Percentiles rank a stretch among this genome's conserved stretches.
Evolutionary conservation across 2,113 vertebrate species (phyloP).

Genomic region (Cyanocitta stelleri): DNA sequence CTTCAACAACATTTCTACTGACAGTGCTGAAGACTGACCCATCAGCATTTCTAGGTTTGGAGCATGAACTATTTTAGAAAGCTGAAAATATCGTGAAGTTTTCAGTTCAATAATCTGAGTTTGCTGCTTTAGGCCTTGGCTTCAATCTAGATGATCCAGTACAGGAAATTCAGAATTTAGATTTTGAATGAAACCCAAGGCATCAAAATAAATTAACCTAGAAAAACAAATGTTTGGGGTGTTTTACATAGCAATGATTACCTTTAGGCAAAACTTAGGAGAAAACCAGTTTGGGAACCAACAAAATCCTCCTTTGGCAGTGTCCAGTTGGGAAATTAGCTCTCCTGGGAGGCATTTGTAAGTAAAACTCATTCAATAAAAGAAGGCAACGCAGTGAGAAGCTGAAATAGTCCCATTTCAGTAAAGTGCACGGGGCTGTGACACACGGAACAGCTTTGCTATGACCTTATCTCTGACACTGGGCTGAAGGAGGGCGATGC

Average conservation of each 20-base stretch:
- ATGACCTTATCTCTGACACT: slow-evolving; percentile 66
- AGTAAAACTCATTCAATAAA: neutral
- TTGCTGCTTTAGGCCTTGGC: neutral
- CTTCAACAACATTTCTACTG: neutral
- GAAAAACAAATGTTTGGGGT: neutral
- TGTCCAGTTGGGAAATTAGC: neutral
- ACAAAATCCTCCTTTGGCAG: slow-evolving; percentile 1
- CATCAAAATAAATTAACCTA: neutral
- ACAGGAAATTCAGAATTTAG: neutral
- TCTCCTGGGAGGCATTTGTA: neutral
- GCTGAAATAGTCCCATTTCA: slow-evolving; percentile 39
- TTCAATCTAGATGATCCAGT: neutral
- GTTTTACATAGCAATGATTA: neutral
- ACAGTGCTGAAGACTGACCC: neutral
- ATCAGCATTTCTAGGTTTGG: neutral
- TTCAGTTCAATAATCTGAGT: neutral
- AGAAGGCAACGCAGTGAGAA: slow-evolving; percentile 41
- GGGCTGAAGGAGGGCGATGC: slow-evolving; percentile 72
- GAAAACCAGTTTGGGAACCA: neutral
- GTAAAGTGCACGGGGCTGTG: slow-evolving; percentile 46
- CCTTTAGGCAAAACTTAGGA: slow-evolving; percentile 17
- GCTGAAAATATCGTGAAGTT: neutral
- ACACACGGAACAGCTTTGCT: slow-evolving; percentile 36
- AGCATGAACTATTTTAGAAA: neutral
- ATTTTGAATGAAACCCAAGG: neutral